phyloP scores from a whole-genome alignment of 2,113 vertebrate species.

The Phrynocephalus versicolor region DNA sequence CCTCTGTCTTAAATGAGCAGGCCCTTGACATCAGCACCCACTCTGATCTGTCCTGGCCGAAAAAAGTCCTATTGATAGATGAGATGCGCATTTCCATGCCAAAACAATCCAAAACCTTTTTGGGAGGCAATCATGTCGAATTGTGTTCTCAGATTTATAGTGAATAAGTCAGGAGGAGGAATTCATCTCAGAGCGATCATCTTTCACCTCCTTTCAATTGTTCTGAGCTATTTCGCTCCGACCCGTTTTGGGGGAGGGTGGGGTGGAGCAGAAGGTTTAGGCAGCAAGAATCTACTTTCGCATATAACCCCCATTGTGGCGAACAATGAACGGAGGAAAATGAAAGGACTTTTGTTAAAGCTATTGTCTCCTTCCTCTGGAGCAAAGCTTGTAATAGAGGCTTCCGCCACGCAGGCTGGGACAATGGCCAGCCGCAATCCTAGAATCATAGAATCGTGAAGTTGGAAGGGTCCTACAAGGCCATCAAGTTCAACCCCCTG shows the following conservation, averaged over 20 bases:
- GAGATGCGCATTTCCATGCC: conserved; percentile 5
- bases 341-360: accelerated
- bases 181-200: accelerated
- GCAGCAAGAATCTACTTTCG: accelerated
- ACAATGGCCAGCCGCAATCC: neutral
- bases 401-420: no score
- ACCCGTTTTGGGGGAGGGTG: neutral
- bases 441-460: no score
- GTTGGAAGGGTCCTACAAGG: no score
- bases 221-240: accelerated
- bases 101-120: conserved; percentile 5
- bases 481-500: no score
- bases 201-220: accelerated
- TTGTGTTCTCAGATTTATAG: conserved; percentile 23
- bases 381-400: neutral
- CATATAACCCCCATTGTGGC: accelerated
- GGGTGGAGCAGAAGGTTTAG: neutral
- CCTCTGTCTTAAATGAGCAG: neutral
- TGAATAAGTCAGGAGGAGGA: neutral
- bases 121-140: conserved; percentile 20
- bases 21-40: neutral
- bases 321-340: neutral
- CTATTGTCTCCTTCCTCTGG: accelerated
- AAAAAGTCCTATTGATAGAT: neutral
- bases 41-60: neutral